These are phyloP conservation scores for Crocallis elinguaria DNA, from an alignment of 2,888 invertebrate species.

Conservation along the genomic window DNA sequence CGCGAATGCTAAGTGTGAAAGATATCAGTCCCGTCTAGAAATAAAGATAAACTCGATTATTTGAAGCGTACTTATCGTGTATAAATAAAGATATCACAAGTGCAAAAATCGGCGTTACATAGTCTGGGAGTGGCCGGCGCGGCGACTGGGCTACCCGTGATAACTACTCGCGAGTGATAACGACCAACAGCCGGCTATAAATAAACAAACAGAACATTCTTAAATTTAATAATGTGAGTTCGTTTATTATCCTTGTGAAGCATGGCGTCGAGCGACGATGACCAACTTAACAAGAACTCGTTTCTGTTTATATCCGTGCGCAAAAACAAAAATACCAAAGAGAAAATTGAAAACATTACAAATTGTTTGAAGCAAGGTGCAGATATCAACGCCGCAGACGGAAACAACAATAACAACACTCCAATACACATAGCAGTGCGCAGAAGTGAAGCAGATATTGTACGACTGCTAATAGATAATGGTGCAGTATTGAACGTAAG, in stretches of 20 bases:
- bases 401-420: conserved; percentile 38
- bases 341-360: conserved; percentile 32
- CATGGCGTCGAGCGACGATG: conserved; percentile 17
- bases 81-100: too few relatives aligned
- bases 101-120: background rate
- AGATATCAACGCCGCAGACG: conserved; percentile 42
- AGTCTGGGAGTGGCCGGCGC: background rate
- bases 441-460: conserved; percentile 33
- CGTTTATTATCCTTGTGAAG: background rate
- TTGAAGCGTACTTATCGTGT: too few relatives aligned
- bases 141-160: background rate
- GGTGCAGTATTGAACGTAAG: conserved; percentile 31
- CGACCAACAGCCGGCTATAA: background rate
- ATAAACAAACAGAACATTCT: conserved; percentile 4
- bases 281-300: conserved; percentile 32
- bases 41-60: too few relatives aligned
- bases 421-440: conserved; percentile 42
- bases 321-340: conserved; percentile 24
- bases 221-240: background rate
- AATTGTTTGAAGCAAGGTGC: conserved; percentile 38
- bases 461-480: conserved; percentile 34
- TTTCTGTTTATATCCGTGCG: conserved; percentile 34
- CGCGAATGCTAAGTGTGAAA: too few relatives aligned
- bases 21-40: too few relatives aligned
- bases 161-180: background rate